Conservation (phyloP, 2,797 vertebrate genomes). For the Sebastes nivosus region DNA sequence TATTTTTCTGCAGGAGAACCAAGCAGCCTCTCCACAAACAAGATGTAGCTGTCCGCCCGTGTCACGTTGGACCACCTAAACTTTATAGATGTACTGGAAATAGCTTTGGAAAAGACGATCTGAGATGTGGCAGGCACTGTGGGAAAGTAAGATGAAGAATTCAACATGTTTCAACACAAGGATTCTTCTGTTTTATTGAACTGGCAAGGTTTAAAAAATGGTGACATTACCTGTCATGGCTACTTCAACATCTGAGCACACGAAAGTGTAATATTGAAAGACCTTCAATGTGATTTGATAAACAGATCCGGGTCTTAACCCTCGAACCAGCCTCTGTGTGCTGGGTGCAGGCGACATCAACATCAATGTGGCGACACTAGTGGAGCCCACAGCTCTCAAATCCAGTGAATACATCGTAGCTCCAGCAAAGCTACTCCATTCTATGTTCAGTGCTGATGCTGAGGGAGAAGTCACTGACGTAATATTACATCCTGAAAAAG, state of each 20-base stretch:
- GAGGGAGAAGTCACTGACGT: conserved; percentile 74
- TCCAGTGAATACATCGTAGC: conserved; percentile 73
- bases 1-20: not conserved
- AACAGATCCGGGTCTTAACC: conserved; percentile 72
- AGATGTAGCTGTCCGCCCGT: conserved; percentile 73
- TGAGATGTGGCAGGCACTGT: conserved; percentile 81
- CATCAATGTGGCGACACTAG: conserved; percentile 64
- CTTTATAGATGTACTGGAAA: conserved; percentile 78
- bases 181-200: not conserved
- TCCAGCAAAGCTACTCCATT: conserved; percentile 61
- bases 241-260: conserved; percentile 45
- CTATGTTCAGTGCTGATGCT: conserved; percentile 74
- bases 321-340: conserved; percentile 70
- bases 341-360: conserved; percentile 3
- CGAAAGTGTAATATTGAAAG: conserved; percentile 19
- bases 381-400: conserved; percentile 70
- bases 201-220: not conserved
- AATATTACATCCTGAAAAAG: conserved; percentile 74
- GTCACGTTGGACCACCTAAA: conserved; percentile 75
- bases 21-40: conserved; percentile 61
- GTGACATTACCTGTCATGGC: conserved; percentile 75
- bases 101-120: conserved; percentile 68
- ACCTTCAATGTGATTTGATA: conserved; percentile 80
- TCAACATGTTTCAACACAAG: not conserved
- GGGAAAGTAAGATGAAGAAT: conserved; percentile 5